Base-by-base conservation (phyloP, 2,888 invertebrate genomes). In the Lysandra bellargus region DNA sequence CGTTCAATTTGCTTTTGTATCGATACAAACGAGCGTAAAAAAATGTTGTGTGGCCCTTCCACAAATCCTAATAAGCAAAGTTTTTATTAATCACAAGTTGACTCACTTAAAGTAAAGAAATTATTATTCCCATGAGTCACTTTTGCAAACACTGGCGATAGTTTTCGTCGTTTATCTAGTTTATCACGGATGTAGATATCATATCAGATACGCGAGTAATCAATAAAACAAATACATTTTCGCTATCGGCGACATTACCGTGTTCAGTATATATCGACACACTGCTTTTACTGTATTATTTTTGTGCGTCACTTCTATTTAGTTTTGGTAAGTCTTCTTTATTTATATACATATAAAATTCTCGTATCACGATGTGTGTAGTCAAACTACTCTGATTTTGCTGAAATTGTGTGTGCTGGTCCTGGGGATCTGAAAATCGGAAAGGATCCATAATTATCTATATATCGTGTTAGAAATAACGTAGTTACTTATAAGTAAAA, bases 151-250 rank as follows among this genome's bases (percentile, higher is more conserved):
- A 23, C 49, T 14, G 23, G 30, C 23, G 2, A 57, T 17, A 17
- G 57, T 33, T 49, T 33, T 12, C 60, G 23, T 61, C 78, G 69
- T 33, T 69, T 79, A 80, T 80, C 79, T 61, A 75, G 69, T 33
- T 69, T 79, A 80, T 80, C 79, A 61, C 12, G 17, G 79, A 81
- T 80, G 78, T 33, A 4, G 49, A 79, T 60, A 76, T 30, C 44
- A 12, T 74, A 79, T 60, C 78, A 33, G 81, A 82, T 81, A 80
- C 79, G 69, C 69, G 9, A 14, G 23, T 78, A 78, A 81, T 82
- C 81, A 79, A 80, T 81, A 82, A 69, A 82, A 81, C 37, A 80
- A 79, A 82, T 75, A 80, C 30, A 49, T 57, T 44, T 53, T 69
- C 23, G 40, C 64, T 37, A 69, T 60, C 57, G 2, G 1, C n/a